Percentiles rank a stretch among this genome's conserved stretches.
Conservation (phyloP, 2,797 vertebrate species). For the Erithacus rubecula region DNA sequence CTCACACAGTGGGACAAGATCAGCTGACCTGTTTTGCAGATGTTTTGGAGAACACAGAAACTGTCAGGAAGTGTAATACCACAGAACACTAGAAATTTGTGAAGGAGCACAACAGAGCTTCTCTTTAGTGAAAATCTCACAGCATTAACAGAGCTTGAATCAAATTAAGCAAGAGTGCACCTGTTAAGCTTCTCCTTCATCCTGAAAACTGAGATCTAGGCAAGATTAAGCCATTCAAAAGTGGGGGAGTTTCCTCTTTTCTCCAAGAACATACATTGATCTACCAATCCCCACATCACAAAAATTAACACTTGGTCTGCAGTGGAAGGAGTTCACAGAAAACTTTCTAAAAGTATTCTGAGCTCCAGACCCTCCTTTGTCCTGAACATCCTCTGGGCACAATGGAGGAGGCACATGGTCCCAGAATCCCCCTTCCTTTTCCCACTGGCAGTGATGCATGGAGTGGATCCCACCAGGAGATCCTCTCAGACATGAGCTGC, state of each 20-base stretch:
- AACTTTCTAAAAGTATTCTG: background rate
- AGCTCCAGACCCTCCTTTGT: background rate
- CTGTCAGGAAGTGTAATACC: background rate
- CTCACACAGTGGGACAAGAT: background rate
- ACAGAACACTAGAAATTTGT: fast-evolving
- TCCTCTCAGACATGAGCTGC: fast-evolving
- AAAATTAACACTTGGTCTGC: background rate
- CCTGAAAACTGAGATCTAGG: background rate
- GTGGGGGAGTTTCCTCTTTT: background rate
- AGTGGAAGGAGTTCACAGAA: background rate
- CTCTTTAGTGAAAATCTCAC: background rate
- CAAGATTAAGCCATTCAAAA: background rate
- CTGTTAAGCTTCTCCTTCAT: background rate
- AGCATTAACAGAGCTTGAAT: background rate
- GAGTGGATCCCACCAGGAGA: background rate
- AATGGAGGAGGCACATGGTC: fast-evolving
- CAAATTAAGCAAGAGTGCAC: background rate
- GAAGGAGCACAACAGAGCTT: background rate
- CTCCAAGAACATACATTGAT: background rate
- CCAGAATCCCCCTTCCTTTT: background rate
- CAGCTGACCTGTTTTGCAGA: background rate
- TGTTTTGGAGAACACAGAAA: background rate
- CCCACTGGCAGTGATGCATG: fast-evolving
- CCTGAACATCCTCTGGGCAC: fast-evolving
- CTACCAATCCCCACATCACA: fast-evolving